Base-by-base conservation (phyloP, 2,113 vertebrate species). In the Nesogale talazaci region DNA sequence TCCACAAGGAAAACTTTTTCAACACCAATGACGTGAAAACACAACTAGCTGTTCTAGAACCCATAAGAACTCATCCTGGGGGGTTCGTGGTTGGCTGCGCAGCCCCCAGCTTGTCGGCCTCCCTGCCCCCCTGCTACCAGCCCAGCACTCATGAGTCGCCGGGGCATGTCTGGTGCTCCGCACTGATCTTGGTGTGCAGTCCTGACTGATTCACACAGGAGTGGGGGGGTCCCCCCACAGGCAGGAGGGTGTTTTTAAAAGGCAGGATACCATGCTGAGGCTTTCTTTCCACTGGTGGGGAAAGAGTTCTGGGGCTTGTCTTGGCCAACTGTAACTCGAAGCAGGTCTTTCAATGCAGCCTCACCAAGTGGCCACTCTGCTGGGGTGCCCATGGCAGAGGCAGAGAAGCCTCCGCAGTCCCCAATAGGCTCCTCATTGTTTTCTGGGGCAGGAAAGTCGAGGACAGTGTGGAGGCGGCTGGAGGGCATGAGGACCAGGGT, bases 121-220 rank as follows among this genome's bases (percentile, higher is more conserved):
- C 8, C 8, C 8, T 16, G 8, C 56, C 8, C 56, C 56, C 8
- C 9, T 57, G 56, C 59, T 61, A 16, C 59, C 22, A 72, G 46
- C n/a, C 27, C 0, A 3, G 40, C 29, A 27, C 0, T 3, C 76
- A 17, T 52, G 4, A 3, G 11, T 27, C 34, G 65, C 27, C 0
- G 0, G 27, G 88, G 19, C 89, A 36, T 0, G 0, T 17, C 23
- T 2, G 25, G 36, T 57, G 76, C 22, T 5, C 19, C 3, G 3
- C 1, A 14, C 65, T 93, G 79, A 75, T 80, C 83, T 69, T 80
- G 88, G 59, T 67, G 20, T 40, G 36, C 2, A 1, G 83, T 86
- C 93, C 76, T 4, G 59, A 78, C 40, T 65, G 86, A 76, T 4
- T 90, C 81, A 79, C 79, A 77, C 3, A 4, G 7, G 34, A 59